Evolutionary conservation across 2,113 vertebrate genomes (phyloP), one percentile per base, ranked within the genome.

Genomic region (Prunella fulvescens): DNA sequence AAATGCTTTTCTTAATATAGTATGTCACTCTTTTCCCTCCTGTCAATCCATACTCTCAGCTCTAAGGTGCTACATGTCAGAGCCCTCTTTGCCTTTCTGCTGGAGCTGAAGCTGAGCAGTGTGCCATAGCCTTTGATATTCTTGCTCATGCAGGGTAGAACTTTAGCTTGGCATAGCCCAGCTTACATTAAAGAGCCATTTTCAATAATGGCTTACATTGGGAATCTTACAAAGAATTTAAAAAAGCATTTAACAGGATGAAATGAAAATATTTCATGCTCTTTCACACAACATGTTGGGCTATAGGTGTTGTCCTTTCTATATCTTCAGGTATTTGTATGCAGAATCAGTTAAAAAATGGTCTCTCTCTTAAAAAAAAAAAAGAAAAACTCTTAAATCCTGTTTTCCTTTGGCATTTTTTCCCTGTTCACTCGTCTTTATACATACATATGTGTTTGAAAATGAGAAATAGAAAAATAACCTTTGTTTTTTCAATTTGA

Each of bases 381-480:
- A 22, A 50, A 45, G 10, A 35, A 73, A 81, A 74, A 35, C 25
- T 65, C 42, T 56, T 1, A 83, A 79, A 74, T 66, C 5, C 2
- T 3, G 8, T 53, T 84, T 85, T 44, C 9, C 3, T 2, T 58
- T 54, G 7, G 6, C 0, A 7, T 57, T 66, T 48, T 24, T 6
- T 0, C 2, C 19, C 17, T 37, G 1, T 8, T 88, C 5, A 3
- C 1, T 77, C 6, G 4, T 86, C 19, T 83, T 88, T 47, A 42
- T 65, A 39, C 5, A 11, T 47, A 39, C 3, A 23, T 12, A 19
- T 72, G 33, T 28, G 14, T 53, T 28, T 54, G 23, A 71, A 89
- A 90, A 79, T 37, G 9, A 47, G 16, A 76, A 85, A 37, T 31
- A 7, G 20, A 76, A 81, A 71, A 79, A 72, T 39, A 81, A 42